Evolutionary conservation across 1,140 invertebrate genomes (phyloP), one percentile per base, ranked within the genome.

Genomic region (Elymnias hypermnestra): DNA sequence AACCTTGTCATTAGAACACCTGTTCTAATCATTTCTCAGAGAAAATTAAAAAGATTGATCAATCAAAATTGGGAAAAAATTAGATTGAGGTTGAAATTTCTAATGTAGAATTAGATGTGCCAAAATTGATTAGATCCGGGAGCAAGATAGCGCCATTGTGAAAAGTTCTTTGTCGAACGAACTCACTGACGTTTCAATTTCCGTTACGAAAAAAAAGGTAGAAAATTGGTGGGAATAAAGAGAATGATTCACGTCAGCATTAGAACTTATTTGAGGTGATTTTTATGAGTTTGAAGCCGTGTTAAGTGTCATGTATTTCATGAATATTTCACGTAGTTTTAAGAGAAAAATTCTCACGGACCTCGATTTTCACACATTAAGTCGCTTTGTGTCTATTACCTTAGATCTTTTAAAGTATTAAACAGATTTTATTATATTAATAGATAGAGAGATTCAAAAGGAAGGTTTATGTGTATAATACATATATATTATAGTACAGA

Each of bases 111-210:
- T 58, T 50, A 55, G 52, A 56, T 56, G 50, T 50, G 46, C 43
- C 42, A 41, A 41, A 52, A 55, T 58, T 63, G 59, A 63, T 63
- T 55, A 58, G 59, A 57, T 58, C 44, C 47, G 54, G 47, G 41
- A 37, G 25, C 46, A 36, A 54, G 38, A 57, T 58, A 58, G 51
- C 47, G 55, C 48, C 43, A 58, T 63, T 63, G 59, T 63, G 56
- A 53, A 52, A 50, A 55, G 52, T 53, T 59, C 53, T 51, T 63
- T 55, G 49, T 53, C 50, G 44, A 41, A 41, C 41, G 26, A 53
- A 62, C 36, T 54, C 51, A 45, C 43, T 59, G 56, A 63, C 60
- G 56, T 63, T 63, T 63, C 56, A 63, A 63, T 63, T 63, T 63
- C 60, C 60, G 49, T 43, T 53, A 46, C 46, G 53, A n/a, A n/a